A percentile compares a stretch with the other conserved stretches of the same genome.
These are phyloP conservation scores for Euthynnus affinis DNA, from an alignment of 2,797 vertebrate genomes.

Conservation along the genomic window DNA sequence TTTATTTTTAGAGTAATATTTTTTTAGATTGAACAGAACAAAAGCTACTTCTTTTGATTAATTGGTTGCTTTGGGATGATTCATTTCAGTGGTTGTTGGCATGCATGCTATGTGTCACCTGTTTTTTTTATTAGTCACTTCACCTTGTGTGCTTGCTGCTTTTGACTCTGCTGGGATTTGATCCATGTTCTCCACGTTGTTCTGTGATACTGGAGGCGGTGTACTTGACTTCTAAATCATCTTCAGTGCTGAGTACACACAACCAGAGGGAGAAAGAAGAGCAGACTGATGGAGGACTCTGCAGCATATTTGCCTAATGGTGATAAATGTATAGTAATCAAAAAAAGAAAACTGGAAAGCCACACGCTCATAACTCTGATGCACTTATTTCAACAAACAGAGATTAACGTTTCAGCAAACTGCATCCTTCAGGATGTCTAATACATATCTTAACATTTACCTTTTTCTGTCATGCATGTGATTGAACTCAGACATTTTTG, in stretches of 20 bases:
- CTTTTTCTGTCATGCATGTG: neutral
- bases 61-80: neutral
- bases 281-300: neutral
- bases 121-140: conserved; percentile 26
- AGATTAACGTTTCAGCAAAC: neutral
- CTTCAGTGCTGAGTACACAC: conserved; percentile 21
- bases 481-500: neutral
- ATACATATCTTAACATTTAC: neutral
- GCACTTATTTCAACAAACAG: neutral
- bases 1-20: too few relatives aligned
- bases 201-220: conserved; percentile 46
- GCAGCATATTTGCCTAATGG: conserved; percentile 4
- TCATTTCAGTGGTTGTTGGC: neutral
- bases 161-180: conserved; percentile 45
- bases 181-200: conserved; percentile 47
- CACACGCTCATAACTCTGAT: neutral
- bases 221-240: conserved; percentile 28
- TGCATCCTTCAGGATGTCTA: too few relatives aligned
- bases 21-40: neutral
- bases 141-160: conserved; percentile 46
- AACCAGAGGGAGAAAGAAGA: conserved; percentile 2
- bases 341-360: neutral
- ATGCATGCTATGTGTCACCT: conserved; percentile 26
- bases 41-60: too few relatives aligned
- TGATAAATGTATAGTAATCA: neutral